These are phyloP conservation scores for Biston stratarius DNA, from an alignment of 2,888 invertebrate species.

Conservation along the genomic window DNA sequence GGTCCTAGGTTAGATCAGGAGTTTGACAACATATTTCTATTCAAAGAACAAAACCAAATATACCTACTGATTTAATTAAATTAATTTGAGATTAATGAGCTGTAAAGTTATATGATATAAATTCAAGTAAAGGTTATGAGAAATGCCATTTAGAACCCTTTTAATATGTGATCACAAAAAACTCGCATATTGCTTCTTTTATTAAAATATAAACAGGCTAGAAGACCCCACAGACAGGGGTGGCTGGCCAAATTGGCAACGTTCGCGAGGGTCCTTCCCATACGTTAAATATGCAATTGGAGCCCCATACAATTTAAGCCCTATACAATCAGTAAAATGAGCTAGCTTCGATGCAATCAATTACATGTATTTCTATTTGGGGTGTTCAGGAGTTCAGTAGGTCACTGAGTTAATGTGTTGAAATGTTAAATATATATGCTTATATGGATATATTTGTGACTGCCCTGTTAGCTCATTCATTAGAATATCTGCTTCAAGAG, in stretches of 20 bases:
- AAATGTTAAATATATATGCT: not conserved
- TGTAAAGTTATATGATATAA: constrained; percentile 1
- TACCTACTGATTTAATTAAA: not conserved
- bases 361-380: constrained; percentile 77
- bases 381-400: constrained; percentile 67
- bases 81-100: not conserved
- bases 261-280: constrained; percentile 78
- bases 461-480: no score
- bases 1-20: no score
- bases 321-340: constrained; percentile 83
- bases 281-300: constrained; percentile 84
- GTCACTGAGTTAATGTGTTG: constrained; percentile 52
- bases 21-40: no score
- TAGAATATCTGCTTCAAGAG: no score
- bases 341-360: constrained; percentile 81
- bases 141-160: constrained; percentile 30
- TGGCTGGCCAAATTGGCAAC: constrained; percentile 78
- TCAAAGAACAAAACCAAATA: no score
- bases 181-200: constrained; percentile 57
- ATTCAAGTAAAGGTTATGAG: constrained; percentile 3
- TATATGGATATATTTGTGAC: no score
- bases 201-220: constrained; percentile 75
- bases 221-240: constrained; percentile 60
- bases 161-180: constrained; percentile 33
- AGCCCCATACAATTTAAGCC: constrained; percentile 76